Conservation (phyloP, 2,113 vertebrate genomes). For the Oncorhynchus keta region DNA sequence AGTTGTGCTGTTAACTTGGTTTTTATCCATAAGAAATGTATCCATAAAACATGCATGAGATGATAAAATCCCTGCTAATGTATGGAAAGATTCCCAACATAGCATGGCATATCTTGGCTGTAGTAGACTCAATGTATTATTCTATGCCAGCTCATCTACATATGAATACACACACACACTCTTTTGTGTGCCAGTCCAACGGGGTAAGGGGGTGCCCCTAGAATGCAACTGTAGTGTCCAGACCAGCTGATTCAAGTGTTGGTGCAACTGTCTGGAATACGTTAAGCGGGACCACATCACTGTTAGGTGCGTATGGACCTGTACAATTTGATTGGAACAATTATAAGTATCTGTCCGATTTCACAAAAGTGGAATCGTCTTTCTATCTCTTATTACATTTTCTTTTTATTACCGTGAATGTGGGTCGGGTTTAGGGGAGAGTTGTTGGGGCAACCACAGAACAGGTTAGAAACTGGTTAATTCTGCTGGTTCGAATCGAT, state of each 20-base stretch:
- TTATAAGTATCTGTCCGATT: background rate
- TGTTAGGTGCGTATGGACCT: background rate
- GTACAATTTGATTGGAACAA: background rate
- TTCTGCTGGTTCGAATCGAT: slow-evolving; percentile 14
- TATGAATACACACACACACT: slow-evolving; percentile 57
- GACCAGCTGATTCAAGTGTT: slow-evolving; percentile 39
- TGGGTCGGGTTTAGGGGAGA: too few species aligned
- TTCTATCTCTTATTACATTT: background rate
- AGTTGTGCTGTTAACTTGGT: background rate
- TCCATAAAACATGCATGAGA: background rate
- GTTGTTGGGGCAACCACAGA: slow-evolving; percentile 5
- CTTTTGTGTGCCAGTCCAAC: slow-evolving; percentile 33
- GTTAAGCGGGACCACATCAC: background rate
- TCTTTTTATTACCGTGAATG: background rate
- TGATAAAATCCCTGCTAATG: background rate
- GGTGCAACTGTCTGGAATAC: slow-evolving; percentile 10
- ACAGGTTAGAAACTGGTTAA: slow-evolving; percentile 63
- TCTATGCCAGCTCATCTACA: slow-evolving; percentile 64
- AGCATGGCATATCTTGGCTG: background rate
- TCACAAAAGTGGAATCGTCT: background rate
- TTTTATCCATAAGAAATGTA: background rate
- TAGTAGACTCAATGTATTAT: background rate
- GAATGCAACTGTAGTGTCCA: slow-evolving; percentile 18
- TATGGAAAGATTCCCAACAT: slow-evolving; percentile 6
- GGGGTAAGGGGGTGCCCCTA: slow-evolving; percentile 35